Evolutionary conservation across 2,113 vertebrate species (phyloP), one percentile per base, ranked within the genome.

Genomic region (Monopterus albus): DNA sequence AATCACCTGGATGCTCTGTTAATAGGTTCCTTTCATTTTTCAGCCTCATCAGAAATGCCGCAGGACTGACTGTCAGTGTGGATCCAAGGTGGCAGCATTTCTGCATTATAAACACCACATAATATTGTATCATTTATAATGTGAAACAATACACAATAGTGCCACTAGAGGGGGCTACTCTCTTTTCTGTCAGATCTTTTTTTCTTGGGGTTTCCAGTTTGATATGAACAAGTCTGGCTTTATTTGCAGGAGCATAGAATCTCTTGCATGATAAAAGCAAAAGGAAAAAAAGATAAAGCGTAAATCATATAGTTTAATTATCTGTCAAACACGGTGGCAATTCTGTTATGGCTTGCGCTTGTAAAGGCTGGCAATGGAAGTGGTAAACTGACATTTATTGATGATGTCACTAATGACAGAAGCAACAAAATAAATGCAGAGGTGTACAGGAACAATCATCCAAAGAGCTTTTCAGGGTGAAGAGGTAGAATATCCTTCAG

Each of bases 121-220:
- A 3, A n/a, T n/a, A n/a, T n/a, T 8, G 5, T 18, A 6, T 59
- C 6, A 14, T 45, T 50, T 6, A 45, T 39, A 35, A 61, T 29
- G 4, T 40, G 18, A 28, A 45, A 31, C 12, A 7, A 23, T 58
- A 9, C 23, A 38, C 8, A 15, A 4, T 15, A 17, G 11, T 21
- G 8, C 67, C 82, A 77, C 53, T 20, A 75, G 87, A 25, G 43
- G 55, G 75, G 10, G 69, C 60, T 25, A n/a, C 17, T 26, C 11
- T 50, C 12, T 55, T 43, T 59, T 57, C 33, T 42, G 13, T 55
- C 18, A 42, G 8, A 8, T 14, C 13, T 17, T 25, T 15, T 21
- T 9, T 3, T 5, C 11, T 7, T n/a, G n/a, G 23, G 2, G 18
- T 36, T 53, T 33, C 4, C 12, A 1, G 13, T 25, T 67, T 45